Base-by-base conservation (phyloP, 1,140 invertebrate species). In the Agraylea sexmaculata region DNA sequence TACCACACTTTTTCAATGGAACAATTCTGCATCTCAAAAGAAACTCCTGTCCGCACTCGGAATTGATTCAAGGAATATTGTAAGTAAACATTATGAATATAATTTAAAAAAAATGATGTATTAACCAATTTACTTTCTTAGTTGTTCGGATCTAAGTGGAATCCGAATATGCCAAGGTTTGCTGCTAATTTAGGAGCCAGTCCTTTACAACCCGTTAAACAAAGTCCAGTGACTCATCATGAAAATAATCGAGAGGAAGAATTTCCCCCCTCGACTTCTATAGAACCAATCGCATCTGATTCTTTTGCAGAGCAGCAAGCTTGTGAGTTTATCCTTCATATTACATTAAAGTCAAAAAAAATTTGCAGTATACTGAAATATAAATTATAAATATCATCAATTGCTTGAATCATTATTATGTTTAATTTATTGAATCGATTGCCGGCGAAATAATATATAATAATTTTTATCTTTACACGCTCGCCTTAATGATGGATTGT, bases 31-130 rank as follows among this genome's bases (percentile, higher is more conserved):
- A 17, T 74, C 74, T 42, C 79, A 81, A 53, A 80, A 78, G 56
- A 64, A 68, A 32, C 60, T 83, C 31, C 54, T 86, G 22, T 74
- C 73, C 49, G 70, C 82, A 12, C 63, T 87, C 21, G 81, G 80
- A 47, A 84, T 87, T 51, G 82, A 86, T 68, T 82, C 80, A 3
- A 71, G 81, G 45, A 86, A 87, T 58, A 85, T 87, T 56, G 83
- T 86, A 70, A 81, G 80, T 75, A 34, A 42, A 25, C 32, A 13
- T 35, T 35, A 17, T 35, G 8, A 17, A 35, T 35, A 19, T 31
- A 31, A 5, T 31, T 2, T 32, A 35, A 11, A n/a, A 13, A 37
- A 22, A 12, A 37, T 27, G 34, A 34, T 37, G 21, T 15, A 39
- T 16, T 16, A 28, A 16, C 34, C 39, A 20, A 44, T 47, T 62